phyloP scores from a whole-genome alignment of 1,140 invertebrate species.

The Conus ventricosus region DNA sequence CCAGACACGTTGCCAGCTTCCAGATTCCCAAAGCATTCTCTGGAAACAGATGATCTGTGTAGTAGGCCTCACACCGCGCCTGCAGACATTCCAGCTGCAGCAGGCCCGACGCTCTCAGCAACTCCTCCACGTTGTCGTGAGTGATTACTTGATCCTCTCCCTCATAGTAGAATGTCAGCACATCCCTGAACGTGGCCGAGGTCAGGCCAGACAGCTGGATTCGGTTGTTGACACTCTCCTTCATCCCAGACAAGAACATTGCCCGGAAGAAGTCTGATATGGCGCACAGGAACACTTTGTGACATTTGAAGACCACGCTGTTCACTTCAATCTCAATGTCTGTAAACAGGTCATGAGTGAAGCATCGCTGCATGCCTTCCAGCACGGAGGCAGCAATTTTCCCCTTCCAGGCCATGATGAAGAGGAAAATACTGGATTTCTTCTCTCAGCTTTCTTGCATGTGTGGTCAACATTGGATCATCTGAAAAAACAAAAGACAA shows the following conservation, averaged over 20 bases:
- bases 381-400: conserved; percentile 38
- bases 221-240: conserved; percentile 77
- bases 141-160: conserved; percentile 50
- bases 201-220: conserved; percentile 43
- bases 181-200: conserved; percentile 46
- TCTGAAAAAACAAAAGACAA: not conserved
- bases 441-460: not conserved
- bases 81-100: conserved; percentile 56
- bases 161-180: conserved; percentile 56
- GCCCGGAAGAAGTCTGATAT: conserved; percentile 94
- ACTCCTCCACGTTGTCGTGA: conserved; percentile 53
- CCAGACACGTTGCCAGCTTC: conserved; percentile 53
- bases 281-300: conserved; percentile 84
- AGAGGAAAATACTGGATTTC: not conserved
- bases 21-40: conserved; percentile 57
- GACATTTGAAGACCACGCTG: conserved; percentile 43
- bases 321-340: conserved; percentile 48
- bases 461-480: no score
- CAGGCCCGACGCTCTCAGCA: conserved; percentile 53
- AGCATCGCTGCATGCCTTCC: conserved; percentile 36
- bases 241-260: conserved; percentile 90
- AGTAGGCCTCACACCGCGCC: conserved; percentile 56
- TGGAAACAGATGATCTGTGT: conserved; percentile 46
- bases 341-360: conserved; percentile 30
- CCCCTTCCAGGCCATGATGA: conserved; percentile 35